Evolutionary conservation across 2,113 vertebrate genomes (phyloP), one percentile per base, ranked within the genome.

Genomic region (Vicugna pacos): DNA sequence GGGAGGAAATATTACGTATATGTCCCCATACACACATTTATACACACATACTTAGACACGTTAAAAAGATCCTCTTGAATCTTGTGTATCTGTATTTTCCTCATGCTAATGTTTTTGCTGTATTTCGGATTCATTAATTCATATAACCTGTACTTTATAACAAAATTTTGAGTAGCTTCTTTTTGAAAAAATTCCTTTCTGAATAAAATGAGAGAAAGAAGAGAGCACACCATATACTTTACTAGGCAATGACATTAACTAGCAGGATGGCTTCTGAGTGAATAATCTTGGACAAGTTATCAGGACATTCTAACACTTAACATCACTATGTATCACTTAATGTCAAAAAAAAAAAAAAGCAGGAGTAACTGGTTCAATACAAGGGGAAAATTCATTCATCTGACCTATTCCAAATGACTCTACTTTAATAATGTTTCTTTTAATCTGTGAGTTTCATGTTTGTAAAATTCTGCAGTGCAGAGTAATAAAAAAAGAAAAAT

Each of bases 381-480:
- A 95, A n/a, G 80, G 5, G 32, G 28, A 62, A 42, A 92, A 79
- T 46, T 9, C 50, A 73, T 84, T 95, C 75, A 46, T 75, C 73
- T 80, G 96, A 96, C 79, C 76, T 42, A 32, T 19, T 82, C 60
- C 75, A 67, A 24, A 82, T 14, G 32, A 77, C 67, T 92, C 93
- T 91, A 64, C 1, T 96, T 91, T 94, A 70, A 52, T 38, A 77
- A 3, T 72, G 64, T 85, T 96, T 89, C 97, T 94, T 94, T 93
- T 92, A 67, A 97, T 85, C 87, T 92, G 92, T 77, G 50, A 84
- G 56, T 96, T 92, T 92, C 56, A 76, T 97, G 83, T 98, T 98
- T 96, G 91, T 87, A 98, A 97, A 98, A 98, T 96, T 98, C 98
- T 98, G 97, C 97, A 98, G 76, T 98, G 96, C 96, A 97, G 98